Base-by-base conservation (phyloP, 2,113 vertebrate genomes). In the Zingel zingel region DNA sequence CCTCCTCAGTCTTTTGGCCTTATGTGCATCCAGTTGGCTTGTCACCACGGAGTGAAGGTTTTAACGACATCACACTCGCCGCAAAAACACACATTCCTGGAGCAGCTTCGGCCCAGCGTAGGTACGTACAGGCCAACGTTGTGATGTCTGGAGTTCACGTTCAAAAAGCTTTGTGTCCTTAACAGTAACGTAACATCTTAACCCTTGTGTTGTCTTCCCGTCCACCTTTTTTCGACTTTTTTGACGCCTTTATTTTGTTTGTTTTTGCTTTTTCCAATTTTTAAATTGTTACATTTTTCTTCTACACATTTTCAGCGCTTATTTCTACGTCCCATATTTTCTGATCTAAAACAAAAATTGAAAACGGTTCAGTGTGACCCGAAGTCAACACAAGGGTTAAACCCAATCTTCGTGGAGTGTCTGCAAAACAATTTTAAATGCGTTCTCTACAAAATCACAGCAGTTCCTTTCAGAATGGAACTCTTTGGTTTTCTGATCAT, bases 21-120 rank as follows among this genome's bases (percentile, higher is more conserved):
- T n/a, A 95, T 99, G 87, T 95, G 97, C 3, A 94, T 99, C 91
- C 98, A 99, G 93, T 59, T 99, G 86, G 98, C 98, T 36, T 96
- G 96, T 27, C 97, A 98, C 21, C 96, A 98, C 77, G 97, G 97
- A 56, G 96, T 97, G 58, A 98, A 95, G 88, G 97, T 99, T 50
- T 94, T 99, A 79, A 94, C 96, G 12, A 98, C 97, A 8, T 97
- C 96, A 0, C 82, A 92, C 86, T 96, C 95, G 16, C 93, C 94
- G 0, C 94, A 99, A 47, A 94, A 98, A 77, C 97, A 97, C 80
- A 94, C 95, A 13, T 95, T 95, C 87, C 94, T 99, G 80, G 97
- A 99, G 88, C 96, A 96, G 88, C 94, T 97, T 3, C 93, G 96
- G 33, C 95, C 97, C 68, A 84, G 94, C 48, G 74, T 97, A 76